Conservation (phyloP, 53 echinoderm and acorn worm species). For the Temnopleurus reevesii region DNA sequence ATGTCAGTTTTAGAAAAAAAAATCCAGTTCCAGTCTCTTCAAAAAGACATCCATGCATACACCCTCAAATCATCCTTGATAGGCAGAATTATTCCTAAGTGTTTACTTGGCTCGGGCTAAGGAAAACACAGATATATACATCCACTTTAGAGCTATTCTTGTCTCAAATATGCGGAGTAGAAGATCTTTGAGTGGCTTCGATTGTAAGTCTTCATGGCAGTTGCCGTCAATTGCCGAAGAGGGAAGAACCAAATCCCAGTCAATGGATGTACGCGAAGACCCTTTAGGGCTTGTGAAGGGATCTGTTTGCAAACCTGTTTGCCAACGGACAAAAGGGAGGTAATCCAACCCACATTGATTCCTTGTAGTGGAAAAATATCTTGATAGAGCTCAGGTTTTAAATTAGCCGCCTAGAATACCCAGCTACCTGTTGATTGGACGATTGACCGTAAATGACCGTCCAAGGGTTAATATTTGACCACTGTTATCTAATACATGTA, state of each 20-base stretch:
- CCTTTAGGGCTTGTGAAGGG: conserved; percentile 19
- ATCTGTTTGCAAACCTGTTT: conserved; percentile 29
- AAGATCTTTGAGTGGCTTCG: neutral
- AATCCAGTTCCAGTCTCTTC: too few relatives aligned
- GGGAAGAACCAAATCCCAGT: neutral
- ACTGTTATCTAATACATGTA: neutral
- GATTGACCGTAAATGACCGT: neutral
- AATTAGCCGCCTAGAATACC: neutral
- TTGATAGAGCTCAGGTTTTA: neutral
- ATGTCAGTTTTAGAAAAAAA: too few relatives aligned
- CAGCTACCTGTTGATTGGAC: conserved; percentile 1
- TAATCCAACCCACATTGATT: conserved; percentile 8
- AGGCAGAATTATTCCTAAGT: neutral
- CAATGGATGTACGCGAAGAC: neutral
- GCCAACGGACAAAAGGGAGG: conserved; percentile 25
- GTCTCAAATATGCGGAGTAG: neutral
- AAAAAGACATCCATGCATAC: too few relatives aligned
- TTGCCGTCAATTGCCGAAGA: neutral
- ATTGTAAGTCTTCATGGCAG: conserved; percentile 16
- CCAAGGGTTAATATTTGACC: conserved; percentile 36
- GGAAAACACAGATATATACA: neutral
- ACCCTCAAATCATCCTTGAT: neutral
- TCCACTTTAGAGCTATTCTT: conserved; percentile 7
- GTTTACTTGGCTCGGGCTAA: neutral
- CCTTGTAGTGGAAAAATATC: neutral